Conservation (phyloP, 1,140 invertebrate genomes). For the Babylonia areolata region DNA sequence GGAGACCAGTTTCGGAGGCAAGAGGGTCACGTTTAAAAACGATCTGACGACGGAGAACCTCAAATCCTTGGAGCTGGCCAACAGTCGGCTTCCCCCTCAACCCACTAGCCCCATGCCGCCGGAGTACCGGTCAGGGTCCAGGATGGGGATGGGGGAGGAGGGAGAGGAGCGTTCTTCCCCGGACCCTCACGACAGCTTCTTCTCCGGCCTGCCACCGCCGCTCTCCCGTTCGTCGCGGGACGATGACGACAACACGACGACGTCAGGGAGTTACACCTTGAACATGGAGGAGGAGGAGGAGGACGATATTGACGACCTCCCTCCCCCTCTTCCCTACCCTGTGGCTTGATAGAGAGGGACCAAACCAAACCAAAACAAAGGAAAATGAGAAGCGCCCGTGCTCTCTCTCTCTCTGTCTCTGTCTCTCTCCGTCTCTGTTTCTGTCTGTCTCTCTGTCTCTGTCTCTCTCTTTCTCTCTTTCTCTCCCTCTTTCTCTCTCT, state of each 20-base stretch:
- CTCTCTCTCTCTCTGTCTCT: neutral
- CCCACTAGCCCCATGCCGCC: neutral
- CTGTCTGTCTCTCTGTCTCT: conserved; percentile 8
- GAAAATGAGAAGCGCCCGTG: neutral
- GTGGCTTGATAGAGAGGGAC: conserved; percentile 8
- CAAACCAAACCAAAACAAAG: neutral
- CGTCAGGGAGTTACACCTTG: conserved; percentile 57
- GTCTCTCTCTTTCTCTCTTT: neutral
- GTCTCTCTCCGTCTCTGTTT: neutral
- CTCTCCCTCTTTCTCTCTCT: conserved; percentile 30
- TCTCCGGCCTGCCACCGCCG: neutral
- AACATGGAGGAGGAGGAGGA: conserved; percentile 49
- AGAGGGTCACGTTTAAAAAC: conserved; percentile 48
- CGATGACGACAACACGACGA: conserved; percentile 58
- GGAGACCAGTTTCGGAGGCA: conserved; percentile 34
- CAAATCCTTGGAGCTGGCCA: conserved; percentile 43
- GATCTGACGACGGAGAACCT: conserved; percentile 46
- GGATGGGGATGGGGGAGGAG: neutral
- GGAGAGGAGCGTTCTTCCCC: neutral
- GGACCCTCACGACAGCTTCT: neutral
- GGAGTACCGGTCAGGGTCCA: neutral
- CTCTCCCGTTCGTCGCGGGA: conserved; percentile 37
- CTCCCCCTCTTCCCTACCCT: conserved; percentile 33
- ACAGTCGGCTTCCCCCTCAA: neutral
- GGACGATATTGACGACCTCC: conserved; percentile 35